Base-by-base conservation (phyloP, 2,113 vertebrate species). In the Pongo abelii region DNA sequence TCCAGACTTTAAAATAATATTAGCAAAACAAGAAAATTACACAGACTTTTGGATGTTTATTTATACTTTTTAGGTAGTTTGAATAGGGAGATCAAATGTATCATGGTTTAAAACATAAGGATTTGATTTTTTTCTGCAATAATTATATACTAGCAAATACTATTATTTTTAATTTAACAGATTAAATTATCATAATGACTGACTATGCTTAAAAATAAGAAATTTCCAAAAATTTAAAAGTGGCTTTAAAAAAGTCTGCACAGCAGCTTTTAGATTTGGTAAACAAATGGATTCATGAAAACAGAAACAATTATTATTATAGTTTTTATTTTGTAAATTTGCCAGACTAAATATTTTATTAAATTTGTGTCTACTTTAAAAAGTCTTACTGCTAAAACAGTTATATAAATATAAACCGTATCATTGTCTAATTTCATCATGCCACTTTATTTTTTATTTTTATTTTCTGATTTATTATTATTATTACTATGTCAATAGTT, bases 351-450 rank as follows among this genome's bases (percentile, higher is more conserved):
- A 74, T 10, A 78, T 85, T 93, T 72, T 25, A 70, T 77, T 46
- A 91, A 75, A 90, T 48, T 84, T 93, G 12, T 46, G 72, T 91
- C 32, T 74, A 8, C 22, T 84, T 46, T 72, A 84, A 95, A 93
- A 80, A 46, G 30, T 89, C 40, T 81, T 70, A 52, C 40, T 25
- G 84, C 16, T 72, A 81, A 48, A 95, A 35, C 1, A 23, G 20
- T 38, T 79, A 84, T 52, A n/a, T 38, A 94, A 83, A 87, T 85
- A 86, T n/a, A 89, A 69, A 46, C 18, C 43, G 8, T 59, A 59
- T 59, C 52, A 17, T 52, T 52, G 52, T 52, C 52, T 52, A 52
- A 52, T 52, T 52, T 52, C 52, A 52, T 52, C 52, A 52, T 52
- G 52, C 16, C 0, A 1, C 52, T 52, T 52, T 52, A 52, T 52